These are phyloP conservation scores for Diabrotica virgifera DNA, from an alignment of 1,140 invertebrate species.

Conservation along the genomic window DNA sequence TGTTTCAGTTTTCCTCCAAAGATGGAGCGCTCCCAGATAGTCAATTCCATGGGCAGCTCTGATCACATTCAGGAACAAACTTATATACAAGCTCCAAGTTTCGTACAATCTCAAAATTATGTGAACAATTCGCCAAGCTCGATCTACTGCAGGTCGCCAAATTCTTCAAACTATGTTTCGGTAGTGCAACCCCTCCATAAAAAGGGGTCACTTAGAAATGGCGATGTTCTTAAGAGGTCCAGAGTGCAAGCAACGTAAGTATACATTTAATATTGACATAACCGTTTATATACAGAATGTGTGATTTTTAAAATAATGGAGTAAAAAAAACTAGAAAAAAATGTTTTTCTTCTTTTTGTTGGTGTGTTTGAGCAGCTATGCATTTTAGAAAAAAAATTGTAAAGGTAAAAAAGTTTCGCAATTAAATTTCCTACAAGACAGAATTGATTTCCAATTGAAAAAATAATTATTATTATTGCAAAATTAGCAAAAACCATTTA, in stretches of 20 bases:
- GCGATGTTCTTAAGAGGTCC: slow-evolving; percentile 66
- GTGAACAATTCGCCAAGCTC: slow-evolving; percentile 48
- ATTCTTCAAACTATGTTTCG: slow-evolving; percentile 51
- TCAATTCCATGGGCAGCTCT: slow-evolving; percentile 38
- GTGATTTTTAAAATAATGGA: too few species aligned
- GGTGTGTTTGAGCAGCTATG: too few species aligned
- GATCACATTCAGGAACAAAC: slow-evolving; percentile 47
- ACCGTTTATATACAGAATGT: too few species aligned
- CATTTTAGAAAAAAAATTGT: too few species aligned
- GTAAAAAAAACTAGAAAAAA: too few species aligned
- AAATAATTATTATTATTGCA: too few species aligned
- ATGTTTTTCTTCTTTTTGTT: too few species aligned
- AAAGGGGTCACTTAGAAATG: slow-evolving; percentile 64
- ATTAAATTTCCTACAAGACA: too few species aligned
- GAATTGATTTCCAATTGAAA: too few species aligned
- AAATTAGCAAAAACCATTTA: too few species aligned
- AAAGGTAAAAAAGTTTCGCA: too few species aligned
- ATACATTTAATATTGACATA: not conserved
- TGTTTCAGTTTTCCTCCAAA: slow-evolving; percentile 57
- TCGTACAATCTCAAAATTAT: slow-evolving; percentile 57
- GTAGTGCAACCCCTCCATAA: slow-evolving; percentile 57
- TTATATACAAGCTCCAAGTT: slow-evolving; percentile 48
- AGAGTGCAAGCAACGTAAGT: slow-evolving; percentile 64
- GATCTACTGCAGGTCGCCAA: slow-evolving; percentile 51
- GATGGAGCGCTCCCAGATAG: slow-evolving; percentile 53